These are phyloP conservation scores for Eupithecia insigniata DNA, from an alignment of 2,888 invertebrate genomes.

Conservation along the genomic window DNA sequence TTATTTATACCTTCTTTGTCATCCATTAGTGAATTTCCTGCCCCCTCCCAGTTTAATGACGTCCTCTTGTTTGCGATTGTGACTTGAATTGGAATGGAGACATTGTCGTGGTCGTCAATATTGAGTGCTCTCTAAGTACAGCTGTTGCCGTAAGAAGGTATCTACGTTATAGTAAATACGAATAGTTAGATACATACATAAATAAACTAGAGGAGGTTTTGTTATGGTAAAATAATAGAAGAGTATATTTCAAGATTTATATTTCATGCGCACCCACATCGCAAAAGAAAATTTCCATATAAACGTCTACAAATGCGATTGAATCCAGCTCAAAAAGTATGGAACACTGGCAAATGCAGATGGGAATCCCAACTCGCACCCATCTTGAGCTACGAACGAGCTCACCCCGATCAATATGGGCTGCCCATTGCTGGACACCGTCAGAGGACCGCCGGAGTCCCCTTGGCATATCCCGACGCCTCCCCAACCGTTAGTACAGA, in stretches of 20 bases:
- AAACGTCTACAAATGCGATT: constrained; percentile 47
- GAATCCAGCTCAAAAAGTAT: constrained; percentile 64
- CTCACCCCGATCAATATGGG: constrained; percentile 69
- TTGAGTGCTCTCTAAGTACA: not conserved
- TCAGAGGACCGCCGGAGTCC: constrained; percentile 71
- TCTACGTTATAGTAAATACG: not conserved
- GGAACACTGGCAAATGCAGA: constrained; percentile 69
- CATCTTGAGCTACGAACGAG: constrained; percentile 68
- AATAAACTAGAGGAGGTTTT: not conserved
- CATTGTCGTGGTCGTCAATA: not conserved
- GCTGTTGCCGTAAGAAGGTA: not conserved
- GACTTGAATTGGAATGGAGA: constrained; percentile 37
- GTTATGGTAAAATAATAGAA: not conserved
- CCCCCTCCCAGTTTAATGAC: constrained; percentile 50
- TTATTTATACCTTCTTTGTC: constrained; percentile 51
- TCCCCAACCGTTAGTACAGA: constrained; percentile 68
- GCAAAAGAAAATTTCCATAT: not conserved
- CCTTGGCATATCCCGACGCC: constrained; percentile 73
- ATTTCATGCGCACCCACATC: not conserved
- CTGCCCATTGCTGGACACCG: constrained; percentile 53
- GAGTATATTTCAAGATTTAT: not conserved
- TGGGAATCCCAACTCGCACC: constrained; percentile 68
- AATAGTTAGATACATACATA: not conserved
- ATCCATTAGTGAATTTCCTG: constrained; percentile 64
- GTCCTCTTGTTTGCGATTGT: constrained; percentile 45